Conservation (phyloP, 2,797 vertebrate genomes). For the Myotis vivesi region DNA sequence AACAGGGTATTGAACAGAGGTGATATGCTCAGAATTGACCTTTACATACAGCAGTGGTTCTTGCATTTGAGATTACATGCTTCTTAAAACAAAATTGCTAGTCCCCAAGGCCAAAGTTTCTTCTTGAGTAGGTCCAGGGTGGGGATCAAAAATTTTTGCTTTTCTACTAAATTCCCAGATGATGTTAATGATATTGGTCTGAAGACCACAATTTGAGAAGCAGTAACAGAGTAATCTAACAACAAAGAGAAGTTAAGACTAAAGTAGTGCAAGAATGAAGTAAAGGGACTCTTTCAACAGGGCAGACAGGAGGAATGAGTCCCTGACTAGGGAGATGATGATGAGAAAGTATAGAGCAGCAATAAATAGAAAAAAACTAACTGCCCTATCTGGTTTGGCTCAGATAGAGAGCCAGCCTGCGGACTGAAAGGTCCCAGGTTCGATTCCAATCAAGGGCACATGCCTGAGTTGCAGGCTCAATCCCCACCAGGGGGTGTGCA, state of each 20-base stretch:
- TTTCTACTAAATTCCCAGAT: background rate
- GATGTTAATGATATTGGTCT: background rate
- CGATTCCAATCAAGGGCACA: too few relatives aligned
- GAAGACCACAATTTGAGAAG: background rate
- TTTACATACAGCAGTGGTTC: background rate
- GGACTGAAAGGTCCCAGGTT: too few relatives aligned
- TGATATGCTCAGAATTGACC: background rate
- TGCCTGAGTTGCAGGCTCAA: too few relatives aligned
- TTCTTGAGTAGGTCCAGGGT: background rate
- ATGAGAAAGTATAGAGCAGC: background rate
- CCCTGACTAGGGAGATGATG: background rate
- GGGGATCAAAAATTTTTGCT: background rate
- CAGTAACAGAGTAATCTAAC: background rate
- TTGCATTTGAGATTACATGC: background rate
- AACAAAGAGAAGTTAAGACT: background rate
- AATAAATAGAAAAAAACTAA: background rate
- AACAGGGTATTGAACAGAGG: background rate
- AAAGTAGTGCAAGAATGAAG: background rate
- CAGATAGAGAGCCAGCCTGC: too few relatives aligned
- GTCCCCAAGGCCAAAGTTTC: background rate
- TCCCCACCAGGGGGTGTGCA: too few relatives aligned
- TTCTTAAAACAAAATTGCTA: background rate
- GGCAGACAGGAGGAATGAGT: background rate
- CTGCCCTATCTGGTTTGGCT: too few relatives aligned
- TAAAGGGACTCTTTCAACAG: background rate